Evolutionary conservation across 2,113 vertebrate species (phyloP), one percentile per base, ranked within the genome.

Genomic region (Labeo rohita): DNA sequence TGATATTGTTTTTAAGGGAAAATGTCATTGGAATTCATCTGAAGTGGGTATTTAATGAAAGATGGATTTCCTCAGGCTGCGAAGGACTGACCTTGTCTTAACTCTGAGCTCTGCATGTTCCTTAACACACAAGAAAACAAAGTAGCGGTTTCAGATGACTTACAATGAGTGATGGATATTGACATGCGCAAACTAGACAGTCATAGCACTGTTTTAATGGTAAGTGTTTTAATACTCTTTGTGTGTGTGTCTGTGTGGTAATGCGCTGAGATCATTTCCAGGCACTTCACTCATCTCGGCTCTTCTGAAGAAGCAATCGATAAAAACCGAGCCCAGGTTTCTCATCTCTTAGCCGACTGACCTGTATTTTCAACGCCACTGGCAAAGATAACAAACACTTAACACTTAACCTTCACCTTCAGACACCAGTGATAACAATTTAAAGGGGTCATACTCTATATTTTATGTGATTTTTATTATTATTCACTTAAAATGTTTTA

Each of bases 211-310:
- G 52, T 79, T 59, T 61, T 45, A 45, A 63, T 13, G 72, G 10
- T 23, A 8, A 16, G 78, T 65, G 78, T 80, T 72, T 72, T 45
- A 72, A 72, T 21, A 43, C 39, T 80, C 11, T 61, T 18, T 39
- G 50, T 34, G 74, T 43, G 15, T 15, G 74, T 28, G 47, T 70
- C 0, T 72, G 12, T 50, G 49, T 28, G n/a, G 16, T 82, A 70
- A 52, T 82, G 45, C 10, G 3, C 63, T 82, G 45, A 82, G 45
- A 82, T 82, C 63, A 82, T 68, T 82, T 82, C 80, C 80, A 82
- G n/a, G 80, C 80, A 82, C 63, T 70, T 82, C 63, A 66, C 80
- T 82, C 79, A 80, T 82, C 80, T 39, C 18, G 0, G 16, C 80
- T 82, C 80, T 82, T 82, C 80, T 34, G 45, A 81, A 13, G 15